Percentiles rank a stretch among this genome's conserved stretches.
Evolutionary conservation across 2,113 vertebrate species (phyloP).

Genomic region (Sitta europaea): DNA sequence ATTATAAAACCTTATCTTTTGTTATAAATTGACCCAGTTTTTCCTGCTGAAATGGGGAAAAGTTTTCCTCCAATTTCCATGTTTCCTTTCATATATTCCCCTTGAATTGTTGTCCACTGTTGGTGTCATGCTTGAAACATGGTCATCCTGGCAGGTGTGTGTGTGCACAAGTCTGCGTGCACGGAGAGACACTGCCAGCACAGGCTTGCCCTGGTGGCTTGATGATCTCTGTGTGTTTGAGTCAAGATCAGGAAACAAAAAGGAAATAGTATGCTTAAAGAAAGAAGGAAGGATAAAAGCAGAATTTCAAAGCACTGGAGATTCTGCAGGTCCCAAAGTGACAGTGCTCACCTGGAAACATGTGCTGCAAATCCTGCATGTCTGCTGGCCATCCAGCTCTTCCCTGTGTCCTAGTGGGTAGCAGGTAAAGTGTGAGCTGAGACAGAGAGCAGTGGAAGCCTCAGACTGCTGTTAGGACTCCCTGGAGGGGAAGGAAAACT

Average conservation of each 20-base stretch:
- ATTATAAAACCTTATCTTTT: neutral
- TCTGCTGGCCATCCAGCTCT: fast-evolving
- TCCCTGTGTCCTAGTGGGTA: neutral
- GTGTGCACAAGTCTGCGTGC: fast-evolving
- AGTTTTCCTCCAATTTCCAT: neutral
- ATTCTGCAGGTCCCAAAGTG: neutral
- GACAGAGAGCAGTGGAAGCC: neutral
- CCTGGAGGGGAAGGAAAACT: neutral
- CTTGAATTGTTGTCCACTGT: neutral
- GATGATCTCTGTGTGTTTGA: neutral
- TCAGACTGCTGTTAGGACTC: neutral
- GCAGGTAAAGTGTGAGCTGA: neutral
- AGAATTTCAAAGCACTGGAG: neutral
- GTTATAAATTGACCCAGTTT: neutral
- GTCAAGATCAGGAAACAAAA: neutral
- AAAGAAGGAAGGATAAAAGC: neutral
- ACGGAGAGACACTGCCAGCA: neutral
- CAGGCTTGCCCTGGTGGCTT: neutral
- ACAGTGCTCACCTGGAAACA: neutral
- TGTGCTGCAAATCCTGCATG: fast-evolving
- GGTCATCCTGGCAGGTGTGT: neutral
- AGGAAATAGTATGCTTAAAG: neutral
- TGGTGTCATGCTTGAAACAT: neutral
- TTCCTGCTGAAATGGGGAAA: neutral
- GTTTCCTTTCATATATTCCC: neutral